Conservation (phyloP, 2,797 vertebrate genomes). For the Diplodus sargus region DNA sequence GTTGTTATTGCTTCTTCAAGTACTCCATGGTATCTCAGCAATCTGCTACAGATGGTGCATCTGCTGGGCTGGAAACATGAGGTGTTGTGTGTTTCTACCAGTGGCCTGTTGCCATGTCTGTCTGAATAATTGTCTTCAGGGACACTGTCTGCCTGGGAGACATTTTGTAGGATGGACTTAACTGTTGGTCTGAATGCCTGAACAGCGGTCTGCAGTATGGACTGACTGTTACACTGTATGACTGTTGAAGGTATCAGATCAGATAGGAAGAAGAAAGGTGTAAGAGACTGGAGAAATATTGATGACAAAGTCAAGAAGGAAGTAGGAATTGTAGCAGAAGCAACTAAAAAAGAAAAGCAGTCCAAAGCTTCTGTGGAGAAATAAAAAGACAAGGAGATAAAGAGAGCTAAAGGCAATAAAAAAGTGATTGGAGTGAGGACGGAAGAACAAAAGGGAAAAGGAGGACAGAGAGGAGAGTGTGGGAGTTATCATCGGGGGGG, state of each 20-base stretch:
- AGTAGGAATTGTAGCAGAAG: conserved; percentile 1
- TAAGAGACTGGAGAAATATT: not conserved
- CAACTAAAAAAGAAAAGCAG: not conserved
- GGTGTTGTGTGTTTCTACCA: conserved; percentile 51
- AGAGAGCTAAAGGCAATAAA: conserved; percentile 47
- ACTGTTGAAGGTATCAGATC: conserved; percentile 7
- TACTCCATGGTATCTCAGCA: conserved; percentile 29
- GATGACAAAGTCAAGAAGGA: not conserved
- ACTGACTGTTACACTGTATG: conserved; percentile 9
- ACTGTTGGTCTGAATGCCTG: conserved; percentile 37
- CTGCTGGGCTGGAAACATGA: conserved; percentile 63
- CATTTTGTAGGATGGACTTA: conserved; percentile 16
- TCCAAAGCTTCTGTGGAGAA: conserved; percentile 16
- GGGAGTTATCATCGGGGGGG: conserved; percentile 51
- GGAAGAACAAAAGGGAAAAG: conserved; percentile 57
- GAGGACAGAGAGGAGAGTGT: conserved; percentile 59
- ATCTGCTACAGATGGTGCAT: conserved; percentile 66
- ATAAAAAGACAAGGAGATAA: conserved; percentile 30
- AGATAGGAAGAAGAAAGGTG: not conserved
- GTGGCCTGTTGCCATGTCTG: conserved; percentile 60
- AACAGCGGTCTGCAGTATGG: conserved; percentile 18
- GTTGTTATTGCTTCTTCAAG: conserved; percentile 39
- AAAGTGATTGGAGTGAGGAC: conserved; percentile 42
- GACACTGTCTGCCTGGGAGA: conserved; percentile 41
- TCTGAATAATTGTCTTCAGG: conserved; percentile 50